Evolutionary conservation across 2,888 invertebrate species (phyloP).

Genomic region (Tenthredo scrophulariae): DNA sequence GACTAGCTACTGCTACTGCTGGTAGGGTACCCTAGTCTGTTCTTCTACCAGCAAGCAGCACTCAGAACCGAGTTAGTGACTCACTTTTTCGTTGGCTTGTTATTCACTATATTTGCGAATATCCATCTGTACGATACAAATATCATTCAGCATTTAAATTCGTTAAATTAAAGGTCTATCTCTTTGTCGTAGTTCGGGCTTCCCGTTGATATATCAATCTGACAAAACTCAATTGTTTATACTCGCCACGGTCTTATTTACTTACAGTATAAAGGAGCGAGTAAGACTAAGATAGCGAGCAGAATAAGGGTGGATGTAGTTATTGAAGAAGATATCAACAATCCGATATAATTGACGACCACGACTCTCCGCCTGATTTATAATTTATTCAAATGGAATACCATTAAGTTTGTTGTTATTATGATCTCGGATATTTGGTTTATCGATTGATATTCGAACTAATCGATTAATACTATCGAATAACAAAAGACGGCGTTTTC

Average conservation of each 20-base stretch:
- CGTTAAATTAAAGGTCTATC: not conserved
- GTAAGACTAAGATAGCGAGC: not conserved
- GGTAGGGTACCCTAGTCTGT: not conserved
- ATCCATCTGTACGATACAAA: not conserved
- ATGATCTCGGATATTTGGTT: not conserved
- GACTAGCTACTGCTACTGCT: conserved; percentile 2
- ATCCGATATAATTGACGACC: not conserved
- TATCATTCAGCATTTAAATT: not conserved
- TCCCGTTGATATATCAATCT: not conserved
- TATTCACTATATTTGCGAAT: not conserved
- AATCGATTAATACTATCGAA: not conserved
- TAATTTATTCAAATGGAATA: not conserved
- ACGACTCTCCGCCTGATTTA: not conserved
- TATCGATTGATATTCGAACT: not conserved
- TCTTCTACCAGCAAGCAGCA: not conserved
- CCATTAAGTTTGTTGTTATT: not conserved
- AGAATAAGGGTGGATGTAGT: not conserved
- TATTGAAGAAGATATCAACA: not conserved
- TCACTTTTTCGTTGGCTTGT: not conserved
- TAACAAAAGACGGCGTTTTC: not conserved
- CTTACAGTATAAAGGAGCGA: not conserved
- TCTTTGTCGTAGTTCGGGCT: not conserved
- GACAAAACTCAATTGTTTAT: not conserved
- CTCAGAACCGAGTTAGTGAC: not conserved
- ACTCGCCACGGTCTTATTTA: not conserved